phyloP scores from a whole-genome alignment of 1,140 invertebrate species.

The Drosophila pruinosa region DNA sequence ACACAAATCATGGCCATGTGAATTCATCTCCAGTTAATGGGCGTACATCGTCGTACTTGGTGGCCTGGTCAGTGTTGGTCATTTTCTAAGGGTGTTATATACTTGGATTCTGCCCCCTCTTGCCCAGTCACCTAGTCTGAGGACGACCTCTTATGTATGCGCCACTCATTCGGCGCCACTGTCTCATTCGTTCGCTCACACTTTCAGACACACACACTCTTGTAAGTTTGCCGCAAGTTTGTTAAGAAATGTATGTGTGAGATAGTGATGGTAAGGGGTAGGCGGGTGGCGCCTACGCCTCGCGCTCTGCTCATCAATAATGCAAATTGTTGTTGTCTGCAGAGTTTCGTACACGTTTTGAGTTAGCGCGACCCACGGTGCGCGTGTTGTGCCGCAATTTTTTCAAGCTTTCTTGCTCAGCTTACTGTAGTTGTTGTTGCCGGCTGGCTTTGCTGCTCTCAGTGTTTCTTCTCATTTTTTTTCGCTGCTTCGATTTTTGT shows the following conservation, averaged over 20 bases:
- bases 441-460: conserved; percentile 69
- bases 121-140: background rate
- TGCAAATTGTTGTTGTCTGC: conserved; percentile 76
- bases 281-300: conserved; percentile 15
- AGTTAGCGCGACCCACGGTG: conserved; percentile 49
- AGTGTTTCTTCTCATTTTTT: conserved; percentile 80
- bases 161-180: conserved; percentile 1
- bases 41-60: conserved; percentile 59
- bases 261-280: background rate
- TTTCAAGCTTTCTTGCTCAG: conserved; percentile 69
- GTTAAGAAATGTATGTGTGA: conserved; percentile 63
- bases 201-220: conserved; percentile 23
- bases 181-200: conserved; percentile 15
- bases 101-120: conserved; percentile 43
- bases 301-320: conserved; percentile 68
- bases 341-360: conserved; percentile 54
- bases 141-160: conserved; percentile 27
- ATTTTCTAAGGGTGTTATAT: conserved; percentile 79
- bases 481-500: conserved; percentile 57
- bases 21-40: conserved; percentile 80
- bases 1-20: conserved; percentile 73
- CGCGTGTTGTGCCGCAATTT: conserved; percentile 78
- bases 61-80: conserved; percentile 73
- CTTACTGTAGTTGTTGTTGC: conserved; percentile 33
- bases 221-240: conserved; percentile 61